Evolutionary conservation across 1,140 invertebrate species (phyloP).

Genomic region (Eufriesea mexicana): DNA sequence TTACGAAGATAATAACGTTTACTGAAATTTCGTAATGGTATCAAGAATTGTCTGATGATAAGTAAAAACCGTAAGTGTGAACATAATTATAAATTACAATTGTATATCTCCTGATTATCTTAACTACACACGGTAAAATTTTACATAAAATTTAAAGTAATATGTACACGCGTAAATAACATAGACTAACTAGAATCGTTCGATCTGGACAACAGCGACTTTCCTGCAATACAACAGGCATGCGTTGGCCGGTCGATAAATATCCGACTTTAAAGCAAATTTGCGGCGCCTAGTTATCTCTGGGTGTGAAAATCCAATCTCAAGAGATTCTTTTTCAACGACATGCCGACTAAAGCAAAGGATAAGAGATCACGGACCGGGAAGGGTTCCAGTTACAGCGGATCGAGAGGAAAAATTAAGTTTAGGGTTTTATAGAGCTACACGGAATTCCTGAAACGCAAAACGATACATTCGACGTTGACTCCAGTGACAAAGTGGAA

Average conservation of each 20-base stretch:
- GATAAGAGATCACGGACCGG: not conserved
- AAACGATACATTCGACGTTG: constrained; percentile 42
- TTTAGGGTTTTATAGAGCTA: constrained; percentile 53
- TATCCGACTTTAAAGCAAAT: constrained; percentile 36
- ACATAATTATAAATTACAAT: not conserved
- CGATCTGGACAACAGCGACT: not conserved
- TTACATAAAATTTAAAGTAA: too few species aligned
- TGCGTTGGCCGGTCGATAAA: constrained; percentile 30
- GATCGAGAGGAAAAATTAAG: constrained; percentile 42
- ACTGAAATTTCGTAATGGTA: not conserved
- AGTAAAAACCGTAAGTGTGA: not conserved
- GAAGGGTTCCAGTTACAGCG: constrained; percentile 32
- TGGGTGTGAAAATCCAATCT: constrained; percentile 30
- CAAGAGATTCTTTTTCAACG: constrained; percentile 15
- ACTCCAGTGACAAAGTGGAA: not conserved
- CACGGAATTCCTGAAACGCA: constrained; percentile 46
- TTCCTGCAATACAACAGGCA: not conserved
- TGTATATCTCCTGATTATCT: too few species aligned
- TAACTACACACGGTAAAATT: too few species aligned
- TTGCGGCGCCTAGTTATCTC: constrained; percentile 18
- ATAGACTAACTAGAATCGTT: not conserved
- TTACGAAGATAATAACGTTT: not conserved
- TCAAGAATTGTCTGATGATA: not conserved
- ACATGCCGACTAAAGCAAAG: not conserved
- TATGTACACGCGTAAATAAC: not conserved